Percentiles rank a stretch among this genome's conserved stretches.
These are phyloP conservation scores for Hylia prasina DNA, from an alignment of 2,113 vertebrate species.

Conservation along the genomic window DNA sequence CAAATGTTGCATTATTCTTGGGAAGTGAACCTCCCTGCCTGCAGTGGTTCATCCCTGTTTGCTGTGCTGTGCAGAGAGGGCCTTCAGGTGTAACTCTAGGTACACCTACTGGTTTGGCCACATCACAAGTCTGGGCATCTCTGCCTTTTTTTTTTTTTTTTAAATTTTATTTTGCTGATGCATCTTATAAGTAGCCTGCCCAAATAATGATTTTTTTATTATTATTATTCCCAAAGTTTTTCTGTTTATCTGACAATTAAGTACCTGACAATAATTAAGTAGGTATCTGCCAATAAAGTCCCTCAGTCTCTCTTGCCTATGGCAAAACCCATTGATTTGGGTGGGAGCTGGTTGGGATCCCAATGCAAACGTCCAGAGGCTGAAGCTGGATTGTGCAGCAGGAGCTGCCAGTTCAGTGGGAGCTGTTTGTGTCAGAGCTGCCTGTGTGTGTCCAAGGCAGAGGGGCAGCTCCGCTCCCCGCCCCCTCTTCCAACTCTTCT, in stretches of 20 bases:
- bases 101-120: not conserved
- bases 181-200: not conserved
- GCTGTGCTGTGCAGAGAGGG: not conserved
- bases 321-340: not conserved
- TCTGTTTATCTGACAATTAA: not conserved
- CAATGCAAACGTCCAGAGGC: not conserved
- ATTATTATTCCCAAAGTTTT: not conserved
- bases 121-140: not conserved
- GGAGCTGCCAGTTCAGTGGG: not conserved
- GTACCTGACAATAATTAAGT: not conserved
- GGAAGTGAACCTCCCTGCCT: not conserved
- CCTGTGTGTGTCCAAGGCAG: not conserved
- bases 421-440: constrained; percentile 6
- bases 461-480: not conserved
- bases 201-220: not conserved
- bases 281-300: not conserved
- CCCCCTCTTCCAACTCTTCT: not conserved
- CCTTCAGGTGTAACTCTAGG: not conserved
- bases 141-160: not conserved
- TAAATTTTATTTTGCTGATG: not conserved
- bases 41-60: not conserved
- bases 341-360: not conserved
- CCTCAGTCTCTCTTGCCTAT: not conserved
- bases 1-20: not conserved
- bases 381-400: not conserved